phyloP scores from a whole-genome alignment of 2,113 vertebrate genomes.

The Pterocles gutturalis region DNA sequence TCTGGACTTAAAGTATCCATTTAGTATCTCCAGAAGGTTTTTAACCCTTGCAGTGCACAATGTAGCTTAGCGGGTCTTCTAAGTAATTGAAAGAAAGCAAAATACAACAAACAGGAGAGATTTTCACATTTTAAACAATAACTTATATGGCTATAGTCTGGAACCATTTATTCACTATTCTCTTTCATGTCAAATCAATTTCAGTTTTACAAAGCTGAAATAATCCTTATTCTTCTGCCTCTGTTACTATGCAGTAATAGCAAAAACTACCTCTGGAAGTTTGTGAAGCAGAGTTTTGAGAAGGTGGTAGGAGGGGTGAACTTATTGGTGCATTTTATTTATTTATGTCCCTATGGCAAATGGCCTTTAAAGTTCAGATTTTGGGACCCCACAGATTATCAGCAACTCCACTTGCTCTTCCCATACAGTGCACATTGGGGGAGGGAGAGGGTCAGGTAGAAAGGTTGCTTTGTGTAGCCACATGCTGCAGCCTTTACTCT shows the following conservation, averaged over 20 bases:
- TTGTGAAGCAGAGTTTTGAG: background rate
- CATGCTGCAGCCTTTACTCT: background rate
- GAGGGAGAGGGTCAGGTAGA: background rate
- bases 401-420: background rate
- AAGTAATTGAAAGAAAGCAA: background rate
- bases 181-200: background rate
- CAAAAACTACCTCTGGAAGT: background rate
- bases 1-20: background rate
- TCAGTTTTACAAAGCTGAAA: background rate
- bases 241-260: background rate
- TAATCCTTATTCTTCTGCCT: background rate
- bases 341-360: background rate
- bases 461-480: background rate
- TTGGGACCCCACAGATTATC: background rate
- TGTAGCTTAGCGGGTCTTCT: background rate
- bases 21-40: background rate
- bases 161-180: background rate
- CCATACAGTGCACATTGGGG: rapidly evolving
- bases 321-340: background rate
- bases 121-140: background rate
- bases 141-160: background rate
- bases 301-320: background rate
- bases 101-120: background rate
- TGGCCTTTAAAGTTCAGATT: rapidly evolving
- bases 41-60: background rate